Percentiles rank a stretch among this genome's conserved stretches.
These are phyloP conservation scores for Phocoena sinus DNA, from an alignment of 2,113 vertebrate genomes.

Conservation along the genomic window DNA sequence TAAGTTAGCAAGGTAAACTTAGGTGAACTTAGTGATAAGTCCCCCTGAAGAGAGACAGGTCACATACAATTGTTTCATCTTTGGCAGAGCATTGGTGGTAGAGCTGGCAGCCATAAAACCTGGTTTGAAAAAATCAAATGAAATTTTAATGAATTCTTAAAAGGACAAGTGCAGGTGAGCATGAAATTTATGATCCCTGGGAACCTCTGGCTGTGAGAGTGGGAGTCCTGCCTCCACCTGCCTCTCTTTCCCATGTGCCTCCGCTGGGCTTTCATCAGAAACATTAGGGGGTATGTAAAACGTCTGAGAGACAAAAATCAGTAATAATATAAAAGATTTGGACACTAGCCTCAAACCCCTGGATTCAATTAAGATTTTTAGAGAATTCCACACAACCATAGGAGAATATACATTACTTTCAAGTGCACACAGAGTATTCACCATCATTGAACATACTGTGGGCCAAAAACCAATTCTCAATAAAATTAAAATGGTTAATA, in stretches of 20 bases:
- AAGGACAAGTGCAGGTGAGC: neutral
- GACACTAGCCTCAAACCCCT: neutral
- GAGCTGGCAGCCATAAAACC: neutral
- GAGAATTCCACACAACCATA: neutral
- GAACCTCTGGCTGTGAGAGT: rapidly evolving
- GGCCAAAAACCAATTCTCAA: neutral
- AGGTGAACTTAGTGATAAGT: neutral
- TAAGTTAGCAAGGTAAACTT: neutral
- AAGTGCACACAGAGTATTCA: neutral
- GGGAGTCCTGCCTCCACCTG: rapidly evolving
- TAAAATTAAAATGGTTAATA: neutral
- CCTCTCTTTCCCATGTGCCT: neutral
- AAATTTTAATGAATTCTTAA: neutral
- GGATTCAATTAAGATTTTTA: neutral
- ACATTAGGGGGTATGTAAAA: neutral
- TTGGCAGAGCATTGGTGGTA: neutral
- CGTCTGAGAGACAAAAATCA: neutral
- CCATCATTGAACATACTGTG: neutral
- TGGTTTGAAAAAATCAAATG: neutral
- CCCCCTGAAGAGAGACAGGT: neutral
- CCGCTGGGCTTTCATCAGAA: neutral
- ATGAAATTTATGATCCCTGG: neutral
- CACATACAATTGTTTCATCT: neutral
- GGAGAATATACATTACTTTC: neutral
- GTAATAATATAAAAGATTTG: neutral